Conservation (phyloP, 2,113 vertebrate species). For the Dendropsophus ebraccatus region DNA sequence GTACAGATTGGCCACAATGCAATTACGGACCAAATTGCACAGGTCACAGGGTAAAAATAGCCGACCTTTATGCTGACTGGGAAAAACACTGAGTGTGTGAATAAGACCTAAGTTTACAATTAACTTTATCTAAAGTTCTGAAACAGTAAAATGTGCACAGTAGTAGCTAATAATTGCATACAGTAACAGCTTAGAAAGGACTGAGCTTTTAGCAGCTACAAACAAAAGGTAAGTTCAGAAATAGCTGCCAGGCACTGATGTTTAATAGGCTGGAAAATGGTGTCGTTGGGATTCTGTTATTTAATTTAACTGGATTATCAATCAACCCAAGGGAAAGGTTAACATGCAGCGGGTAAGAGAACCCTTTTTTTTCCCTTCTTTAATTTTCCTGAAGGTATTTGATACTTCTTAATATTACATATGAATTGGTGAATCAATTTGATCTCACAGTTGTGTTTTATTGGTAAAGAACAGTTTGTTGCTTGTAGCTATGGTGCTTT, state of each 20-base stretch:
- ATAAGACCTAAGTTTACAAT: neutral
- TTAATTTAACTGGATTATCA: conserved; percentile 53
- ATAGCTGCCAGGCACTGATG: conserved; percentile 46
- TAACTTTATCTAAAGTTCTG: conserved; percentile 9
- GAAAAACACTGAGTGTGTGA: too few relatives aligned
- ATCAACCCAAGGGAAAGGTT: conserved; percentile 37
- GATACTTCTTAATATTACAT: neutral
- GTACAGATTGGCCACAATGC: too few relatives aligned
- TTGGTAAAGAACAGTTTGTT: neutral
- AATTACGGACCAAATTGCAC: too few relatives aligned
- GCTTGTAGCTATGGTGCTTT: neutral
- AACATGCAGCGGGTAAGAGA: conserved; percentile 1
- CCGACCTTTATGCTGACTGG: too few relatives aligned
- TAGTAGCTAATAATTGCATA: conserved; percentile 14
- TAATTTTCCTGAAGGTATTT: conserved; percentile 18
- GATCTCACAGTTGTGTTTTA: neutral
- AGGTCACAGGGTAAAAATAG: too few relatives aligned
- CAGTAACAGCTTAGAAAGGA: conserved; percentile 21
- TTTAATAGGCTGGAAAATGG: conserved; percentile 56
- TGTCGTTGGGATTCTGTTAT: conserved; percentile 45
- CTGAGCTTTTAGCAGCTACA: conserved; percentile 19
- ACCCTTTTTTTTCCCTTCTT: neutral
- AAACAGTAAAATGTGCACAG: neutral
- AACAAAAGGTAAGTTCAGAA: conserved; percentile 48
- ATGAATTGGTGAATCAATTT: neutral